Percentiles rank a stretch among this genome's conserved stretches.
These are phyloP conservation scores for Petrocephalus schoutedeni DNA, from an alignment of 2,797 vertebrate species.

Conservation along the genomic window DNA sequence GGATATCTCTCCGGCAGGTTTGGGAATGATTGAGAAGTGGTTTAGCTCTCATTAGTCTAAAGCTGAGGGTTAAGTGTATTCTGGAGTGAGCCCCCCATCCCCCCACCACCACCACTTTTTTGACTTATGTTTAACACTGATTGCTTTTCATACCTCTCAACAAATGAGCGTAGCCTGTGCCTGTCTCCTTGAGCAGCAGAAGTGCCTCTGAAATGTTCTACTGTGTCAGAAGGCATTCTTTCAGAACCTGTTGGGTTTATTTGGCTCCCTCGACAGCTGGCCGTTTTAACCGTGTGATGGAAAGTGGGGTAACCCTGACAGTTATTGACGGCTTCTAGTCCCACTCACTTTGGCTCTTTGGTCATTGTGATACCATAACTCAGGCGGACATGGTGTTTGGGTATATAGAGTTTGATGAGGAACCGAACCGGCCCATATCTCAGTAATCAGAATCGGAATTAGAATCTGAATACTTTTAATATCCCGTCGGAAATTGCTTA, in stretches of 20 bases:
- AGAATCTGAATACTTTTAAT: not conserved
- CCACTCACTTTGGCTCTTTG: not conserved
- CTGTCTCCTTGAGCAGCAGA: not conserved
- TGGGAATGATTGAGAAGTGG: not conserved
- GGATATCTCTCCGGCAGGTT: not conserved
- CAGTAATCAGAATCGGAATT: not conserved
- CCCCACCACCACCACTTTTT: not conserved
- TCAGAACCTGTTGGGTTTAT: not conserved
- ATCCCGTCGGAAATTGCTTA: not conserved
- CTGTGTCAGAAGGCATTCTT: not conserved
- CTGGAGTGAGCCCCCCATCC: not conserved
- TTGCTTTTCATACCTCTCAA: not conserved
- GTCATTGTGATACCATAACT: not conserved
- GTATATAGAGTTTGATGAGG: not conserved
- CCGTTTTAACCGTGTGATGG: not conserved
- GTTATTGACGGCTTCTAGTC: not conserved
- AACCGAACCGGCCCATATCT: not conserved
- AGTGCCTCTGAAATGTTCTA: not conserved
- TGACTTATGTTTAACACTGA: not conserved
- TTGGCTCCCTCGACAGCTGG: not conserved
- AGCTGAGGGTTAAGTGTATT: not conserved
- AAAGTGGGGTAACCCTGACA: not conserved
- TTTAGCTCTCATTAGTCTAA: slow-evolving; percentile 13
- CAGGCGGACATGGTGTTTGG: not conserved
- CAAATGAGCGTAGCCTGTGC: not conserved